Conservation (phyloP, 2,113 vertebrate genomes). For the Phaetusa simplex region DNA sequence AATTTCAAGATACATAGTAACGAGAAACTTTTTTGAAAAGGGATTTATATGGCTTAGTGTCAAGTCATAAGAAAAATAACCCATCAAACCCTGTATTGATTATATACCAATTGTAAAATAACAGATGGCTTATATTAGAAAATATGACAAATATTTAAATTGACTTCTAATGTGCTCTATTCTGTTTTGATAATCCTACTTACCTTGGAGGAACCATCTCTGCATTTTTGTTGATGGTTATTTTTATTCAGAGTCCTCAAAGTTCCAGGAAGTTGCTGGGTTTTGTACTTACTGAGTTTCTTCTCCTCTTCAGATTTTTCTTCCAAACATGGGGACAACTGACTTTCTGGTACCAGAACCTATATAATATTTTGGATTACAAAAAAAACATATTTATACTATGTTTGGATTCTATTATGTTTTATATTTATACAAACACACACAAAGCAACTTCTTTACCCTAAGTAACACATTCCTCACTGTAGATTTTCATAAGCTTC, state of each 20-base stretch:
- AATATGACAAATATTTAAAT: not conserved
- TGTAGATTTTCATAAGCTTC: not conserved
- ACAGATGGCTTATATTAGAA: not conserved
- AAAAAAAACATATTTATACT: not conserved
- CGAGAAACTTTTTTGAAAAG: not conserved
- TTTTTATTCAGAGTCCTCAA: constrained; percentile 8
- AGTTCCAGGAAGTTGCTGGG: constrained; percentile 15
- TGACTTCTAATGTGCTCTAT: not conserved
- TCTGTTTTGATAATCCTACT: not conserved
- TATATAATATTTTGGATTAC: constrained; percentile 23
- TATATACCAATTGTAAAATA: not conserved
- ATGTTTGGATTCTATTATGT: not conserved
- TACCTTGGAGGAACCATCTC: constrained; percentile 55
- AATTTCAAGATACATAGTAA: not conserved
- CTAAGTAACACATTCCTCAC: not conserved
- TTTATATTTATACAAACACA: not conserved
- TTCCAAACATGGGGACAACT: constrained; percentile 62
- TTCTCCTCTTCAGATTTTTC: constrained; percentile 54
- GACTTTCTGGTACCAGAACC: constrained; percentile 88
- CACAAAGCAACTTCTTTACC: not conserved
- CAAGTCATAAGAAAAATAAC: not conserved
- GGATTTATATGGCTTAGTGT: not conserved
- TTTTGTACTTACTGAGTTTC: constrained; percentile 19
- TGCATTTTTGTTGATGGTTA: not conserved
- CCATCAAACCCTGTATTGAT: not conserved